Percentiles rank a stretch among this genome's conserved stretches.
These are phyloP conservation scores for Tetramorium parvispinum DNA, from an alignment of 1,140 invertebrate genomes.

Conservation along the genomic window DNA sequence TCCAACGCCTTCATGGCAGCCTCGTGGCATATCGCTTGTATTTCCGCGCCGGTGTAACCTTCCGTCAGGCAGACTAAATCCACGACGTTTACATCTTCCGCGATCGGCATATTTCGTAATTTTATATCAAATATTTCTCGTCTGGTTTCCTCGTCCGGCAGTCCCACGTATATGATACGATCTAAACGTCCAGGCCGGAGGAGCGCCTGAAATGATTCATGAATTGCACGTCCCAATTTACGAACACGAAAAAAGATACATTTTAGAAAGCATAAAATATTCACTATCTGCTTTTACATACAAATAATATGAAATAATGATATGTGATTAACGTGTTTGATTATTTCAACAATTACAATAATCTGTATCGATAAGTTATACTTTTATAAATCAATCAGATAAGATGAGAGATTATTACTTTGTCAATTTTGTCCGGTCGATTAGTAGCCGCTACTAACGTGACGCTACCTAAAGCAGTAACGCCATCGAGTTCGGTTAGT, in stretches of 20 bases:
- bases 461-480: constrained; percentile 93
- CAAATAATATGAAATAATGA: background rate
- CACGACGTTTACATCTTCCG: constrained; percentile 88
- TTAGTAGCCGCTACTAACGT: constrained; percentile 98
- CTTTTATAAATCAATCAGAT: background rate
- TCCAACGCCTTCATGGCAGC: constrained; percentile 93
- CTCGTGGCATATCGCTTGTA: constrained; percentile 94
- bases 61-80: constrained; percentile 89
- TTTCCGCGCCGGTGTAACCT: constrained; percentile 95
- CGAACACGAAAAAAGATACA: background rate
- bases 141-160: constrained; percentile 92
- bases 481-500: constrained; percentile 96
- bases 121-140: constrained; percentile 91
- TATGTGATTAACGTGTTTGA: background rate
- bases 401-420: constrained; percentile 83
- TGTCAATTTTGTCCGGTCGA: constrained; percentile 96
- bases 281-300: background rate
- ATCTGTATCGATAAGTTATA: background rate
- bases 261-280: background rate
- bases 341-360: background rate
- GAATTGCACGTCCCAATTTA: too few species aligned
- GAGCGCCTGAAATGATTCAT: constrained; percentile 88
- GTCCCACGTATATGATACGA: constrained; percentile 94
- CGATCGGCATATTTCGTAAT: constrained; percentile 88
- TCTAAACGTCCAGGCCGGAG: constrained; percentile 95